Base-by-base conservation (phyloP, 2,113 vertebrate species). In the Sardina pilchardus region DNA sequence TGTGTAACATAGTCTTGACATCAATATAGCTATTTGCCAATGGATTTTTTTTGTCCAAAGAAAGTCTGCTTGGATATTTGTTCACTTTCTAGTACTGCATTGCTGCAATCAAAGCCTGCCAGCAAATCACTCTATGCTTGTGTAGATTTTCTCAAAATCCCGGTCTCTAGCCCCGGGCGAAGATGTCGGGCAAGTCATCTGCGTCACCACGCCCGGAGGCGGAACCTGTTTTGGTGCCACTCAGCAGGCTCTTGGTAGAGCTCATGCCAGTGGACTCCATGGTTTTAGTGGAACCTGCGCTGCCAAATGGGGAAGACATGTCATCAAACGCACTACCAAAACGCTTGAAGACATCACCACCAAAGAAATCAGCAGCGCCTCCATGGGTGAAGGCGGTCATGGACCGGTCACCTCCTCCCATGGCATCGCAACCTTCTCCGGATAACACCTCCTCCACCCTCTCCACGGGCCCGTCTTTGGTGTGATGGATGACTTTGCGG, bases 121-220 rank as follows among this genome's bases (percentile, higher is more conserved):
- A 19, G 39, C 39, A 42, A 3, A 4, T 89, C 82, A 93, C 63
- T 91, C 88, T 86, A 83, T 5, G 4, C 82, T 47, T 10, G 80
- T 47, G 0, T 86, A 95, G 98, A 98, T 97, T 97, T 97, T 91
- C 94, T 92, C 94, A 26, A 12, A 26, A 16, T 34, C 63, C 63
- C 0, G 42, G 6, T 92, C 91, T 94, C 88, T 95, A 9, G 85
- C 93, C 94, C 83, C 92, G 92, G 56, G 95, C 95, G 6, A 93
- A 93, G 88, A 96, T 89, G 91, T 97, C 96, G 10, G 96, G 96
- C 84, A 83, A 1, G 82, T 97, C 96, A 26, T 97, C 96, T 36
- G 87, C 89, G 4, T 91, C 75, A 8, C 88, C 92, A 0, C 86
- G 92, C 50, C 85, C 14, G 85, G 97, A 91, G 0, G 59, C 91